Evolutionary conservation across 64 coral and sea anemone species (phyloP), one percentile per base, ranked within the genome.

Genomic region (Actinia tenebrosa): DNA sequence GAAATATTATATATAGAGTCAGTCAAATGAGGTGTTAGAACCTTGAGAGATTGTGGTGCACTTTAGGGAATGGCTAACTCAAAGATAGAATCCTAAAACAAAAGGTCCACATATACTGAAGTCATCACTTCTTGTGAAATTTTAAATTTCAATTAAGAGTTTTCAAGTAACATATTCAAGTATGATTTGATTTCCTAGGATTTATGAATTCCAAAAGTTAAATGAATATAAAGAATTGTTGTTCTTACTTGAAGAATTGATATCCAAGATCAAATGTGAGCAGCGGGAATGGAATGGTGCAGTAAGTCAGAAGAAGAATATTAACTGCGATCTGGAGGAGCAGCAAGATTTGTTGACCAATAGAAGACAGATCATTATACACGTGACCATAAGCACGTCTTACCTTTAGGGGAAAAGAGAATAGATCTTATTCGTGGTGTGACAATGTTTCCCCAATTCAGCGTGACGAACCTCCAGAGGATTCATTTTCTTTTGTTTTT

Each of bases 361-460:
- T 81, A 50, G 79, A 45, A 81, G 79, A 81, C 16, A 81, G 50
- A 23, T 81, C 79, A 22, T 50, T 45, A 23, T 81, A 81, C 79
- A 81, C 79, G 79, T 81, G 79, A 53, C 79, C 79, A 81, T 81
- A 81, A 22, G 79, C 20, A 19, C 79, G 79, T 53, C 79, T 16
- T 18, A 81, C 79, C 79, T 81, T 42, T 13, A 75, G 11, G 7
- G 25, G n/a, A 37, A 11, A 75, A 30, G 27, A 30, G 42, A 75
- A 11, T 50, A 50, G 47, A 50, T 50, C 47, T 50, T 8, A 50
- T 50, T 4, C 47, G 47, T 50, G 47, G 7, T 50, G 47, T 8
- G 47, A 37, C 30, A 37, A 37, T 37, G 30, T 37, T 37, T 37
- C 30, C 30, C 30, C 30, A 37, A 37, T 37, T 37, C 30, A 37